A percentile compares a stretch with the other conserved stretches of the same genome.
phyloP scores from a whole-genome alignment of 2,113 vertebrate species.

The Silurus meridionalis region DNA sequence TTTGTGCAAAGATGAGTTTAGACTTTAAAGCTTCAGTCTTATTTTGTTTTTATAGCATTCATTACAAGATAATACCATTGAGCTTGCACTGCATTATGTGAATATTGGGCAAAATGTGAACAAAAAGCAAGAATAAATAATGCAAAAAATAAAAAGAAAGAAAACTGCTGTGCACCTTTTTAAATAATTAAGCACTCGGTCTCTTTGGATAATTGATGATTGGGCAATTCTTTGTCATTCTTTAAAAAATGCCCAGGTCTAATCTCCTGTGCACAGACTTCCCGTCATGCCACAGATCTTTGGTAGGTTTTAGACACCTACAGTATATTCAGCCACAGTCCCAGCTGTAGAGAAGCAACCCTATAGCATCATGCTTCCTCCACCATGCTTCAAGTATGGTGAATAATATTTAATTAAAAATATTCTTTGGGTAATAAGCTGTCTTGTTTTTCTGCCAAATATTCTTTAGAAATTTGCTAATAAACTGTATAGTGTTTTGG shows the following conservation, averaged over 20 bases:
- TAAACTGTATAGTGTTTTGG: neutral
- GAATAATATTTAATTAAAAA: too few species aligned
- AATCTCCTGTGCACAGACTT: neutral
- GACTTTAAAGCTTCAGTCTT: neutral
- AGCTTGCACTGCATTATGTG: too few species aligned
- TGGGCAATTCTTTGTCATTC: neutral
- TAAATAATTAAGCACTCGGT: neutral
- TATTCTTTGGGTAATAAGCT: neutral
- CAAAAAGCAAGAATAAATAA: neutral
- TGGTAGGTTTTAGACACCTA: neutral
- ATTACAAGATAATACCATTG: neutral
- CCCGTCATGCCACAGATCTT: neutral
- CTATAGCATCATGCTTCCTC: neutral
- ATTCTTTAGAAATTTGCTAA: neutral
- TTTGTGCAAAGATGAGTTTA: constrained; percentile 3
- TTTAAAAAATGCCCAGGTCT: neutral
- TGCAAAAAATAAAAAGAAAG: neutral
- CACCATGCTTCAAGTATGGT: neutral
- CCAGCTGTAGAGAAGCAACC: neutral
- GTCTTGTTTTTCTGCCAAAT: neutral
- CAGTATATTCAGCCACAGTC: too few species aligned
- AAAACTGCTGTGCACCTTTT: neutral
- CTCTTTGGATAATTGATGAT: neutral
- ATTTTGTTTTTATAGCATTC: neutral
- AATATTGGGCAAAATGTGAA: neutral